Conservation (phyloP, 30 jellyfish, hydroid and myxozoan species). For the Hydractinia symbiolongicarpus region DNA sequence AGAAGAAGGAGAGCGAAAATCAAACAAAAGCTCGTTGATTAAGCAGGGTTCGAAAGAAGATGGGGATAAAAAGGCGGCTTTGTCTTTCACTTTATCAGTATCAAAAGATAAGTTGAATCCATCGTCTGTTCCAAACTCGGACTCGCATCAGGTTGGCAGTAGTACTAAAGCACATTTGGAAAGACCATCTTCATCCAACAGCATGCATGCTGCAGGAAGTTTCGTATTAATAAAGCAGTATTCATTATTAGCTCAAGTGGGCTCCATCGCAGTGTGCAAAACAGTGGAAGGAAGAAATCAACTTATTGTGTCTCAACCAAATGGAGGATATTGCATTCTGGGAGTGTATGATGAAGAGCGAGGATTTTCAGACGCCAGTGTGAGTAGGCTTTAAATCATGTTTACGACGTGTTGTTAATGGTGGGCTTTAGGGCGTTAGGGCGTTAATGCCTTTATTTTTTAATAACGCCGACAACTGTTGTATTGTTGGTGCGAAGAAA, state of each 20-base stretch:
- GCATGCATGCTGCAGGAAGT: slow-evolving; percentile 25
- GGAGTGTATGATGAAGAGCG: slow-evolving; percentile 35
- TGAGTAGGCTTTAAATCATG: background rate
- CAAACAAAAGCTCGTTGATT: background rate
- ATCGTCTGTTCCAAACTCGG: background rate
- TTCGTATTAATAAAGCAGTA: slow-evolving; percentile 36
- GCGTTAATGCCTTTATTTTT: too few relatives aligned
- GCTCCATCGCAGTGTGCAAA: slow-evolving; percentile 59
- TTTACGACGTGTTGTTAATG: too few relatives aligned
- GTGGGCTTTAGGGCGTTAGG: too few relatives aligned
- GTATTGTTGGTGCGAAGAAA: too few relatives aligned
- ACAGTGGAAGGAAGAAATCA: slow-evolving; percentile 39
- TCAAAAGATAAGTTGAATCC: background rate
- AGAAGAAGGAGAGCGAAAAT: background rate
- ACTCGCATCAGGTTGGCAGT: background rate
- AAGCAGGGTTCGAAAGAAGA: slow-evolving; percentile 12
- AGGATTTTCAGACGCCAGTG: slow-evolving; percentile 18
- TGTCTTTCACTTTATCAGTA: background rate
- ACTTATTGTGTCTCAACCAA: slow-evolving; percentile 86
- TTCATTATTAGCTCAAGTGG: slow-evolving; percentile 64
- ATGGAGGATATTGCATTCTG: slow-evolving; percentile 82
- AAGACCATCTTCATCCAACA: background rate
- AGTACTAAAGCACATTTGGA: background rate
- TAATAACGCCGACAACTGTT: too few relatives aligned
- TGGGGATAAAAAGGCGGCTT: background rate